Base-by-base conservation (phyloP, 2,888 invertebrate genomes). In the Entomobrya multifasciata region DNA sequence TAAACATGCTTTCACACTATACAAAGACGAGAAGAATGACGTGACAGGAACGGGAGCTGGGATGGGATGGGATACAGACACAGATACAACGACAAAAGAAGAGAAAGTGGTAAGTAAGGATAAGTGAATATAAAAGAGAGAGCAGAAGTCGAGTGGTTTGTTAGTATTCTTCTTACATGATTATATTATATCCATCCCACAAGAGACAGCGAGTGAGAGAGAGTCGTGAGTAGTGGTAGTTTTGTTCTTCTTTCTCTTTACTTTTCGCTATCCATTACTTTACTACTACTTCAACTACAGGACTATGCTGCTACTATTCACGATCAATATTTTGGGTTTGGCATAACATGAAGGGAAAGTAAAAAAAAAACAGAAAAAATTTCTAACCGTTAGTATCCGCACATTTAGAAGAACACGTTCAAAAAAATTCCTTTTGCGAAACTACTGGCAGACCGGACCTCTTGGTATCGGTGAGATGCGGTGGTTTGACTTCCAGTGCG, bases 281-380 rank as follows among this genome's bases (percentile, higher is more conserved):
- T 36, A 36, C 36, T 36, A 62, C 62, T 30, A n/a, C 30, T 62
- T 6, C 36, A 36, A 36, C 36, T 36, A 36, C 36, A 36, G n/a
- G 55, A 25, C 27, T 60, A 36, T 8, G 25, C 25, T 11, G 11
- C 67, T 70, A 41, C 22, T 44, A 30, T 13, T 4, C 47, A 44
- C 67, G 67, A 70, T 70, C 67, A 70, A 70, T 70, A 70, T 15
- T 70, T 70, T 70, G 67, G 67, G 67, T 70, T 44, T 70, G 67
- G 67, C 67, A 44, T 11, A 70, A 44, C 67, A 70, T 20, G 44
- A 36, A 70, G 67, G 44, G 41, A 41, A 25, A 70, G 67, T 70
- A 70, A 44, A 62, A 62, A 70, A 41, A n/a, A 30, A 62, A n/a
- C 55, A n/a, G 55, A 41, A 65, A 65, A 65, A 70, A 44, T 44